Conservation (phyloP, 2,888 invertebrate species). For the Lottia gigantea region DNA sequence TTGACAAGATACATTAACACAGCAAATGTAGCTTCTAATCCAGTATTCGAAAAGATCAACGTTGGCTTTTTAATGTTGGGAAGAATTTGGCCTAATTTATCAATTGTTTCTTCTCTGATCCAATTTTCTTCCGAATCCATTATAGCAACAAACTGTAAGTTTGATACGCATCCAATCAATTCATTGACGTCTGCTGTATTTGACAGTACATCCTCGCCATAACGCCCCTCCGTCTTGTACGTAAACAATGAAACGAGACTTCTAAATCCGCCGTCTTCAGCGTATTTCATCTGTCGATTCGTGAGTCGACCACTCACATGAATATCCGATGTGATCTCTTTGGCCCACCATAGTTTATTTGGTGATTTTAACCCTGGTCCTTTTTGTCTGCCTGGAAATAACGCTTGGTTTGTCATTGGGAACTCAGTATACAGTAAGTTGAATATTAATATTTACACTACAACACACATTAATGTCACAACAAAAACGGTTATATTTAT, state of each 20-base stretch:
- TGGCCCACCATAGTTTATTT: constrained; percentile 61
- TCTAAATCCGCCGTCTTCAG: constrained; percentile 56
- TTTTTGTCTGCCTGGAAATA: constrained; percentile 27
- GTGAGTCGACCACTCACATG: constrained; percentile 55
- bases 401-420: not conserved
- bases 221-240: constrained; percentile 29
- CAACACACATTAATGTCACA: too few species aligned
- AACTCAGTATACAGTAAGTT: too few species aligned
- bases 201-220: constrained; percentile 50
- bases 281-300: constrained; percentile 56
- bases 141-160: constrained; percentile 45
- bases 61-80: constrained; percentile 34
- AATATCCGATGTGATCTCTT: constrained; percentile 53
- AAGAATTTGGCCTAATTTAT: constrained; percentile 38
- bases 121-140: constrained; percentile 47
- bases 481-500: too few species aligned
- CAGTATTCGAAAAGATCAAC: constrained; percentile 45
- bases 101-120: constrained; percentile 46
- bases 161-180: constrained; percentile 38
- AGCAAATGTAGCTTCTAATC: constrained; percentile 49
- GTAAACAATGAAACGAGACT: constrained; percentile 53
- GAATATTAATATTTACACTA: too few species aligned
- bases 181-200: constrained; percentile 40
- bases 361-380: constrained; percentile 47
- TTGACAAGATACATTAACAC: constrained; percentile 51